Evolutionary conservation across 1,140 invertebrate species (phyloP), one percentile per base, ranked within the genome.

Genomic region (Saccostrea echinata): DNA sequence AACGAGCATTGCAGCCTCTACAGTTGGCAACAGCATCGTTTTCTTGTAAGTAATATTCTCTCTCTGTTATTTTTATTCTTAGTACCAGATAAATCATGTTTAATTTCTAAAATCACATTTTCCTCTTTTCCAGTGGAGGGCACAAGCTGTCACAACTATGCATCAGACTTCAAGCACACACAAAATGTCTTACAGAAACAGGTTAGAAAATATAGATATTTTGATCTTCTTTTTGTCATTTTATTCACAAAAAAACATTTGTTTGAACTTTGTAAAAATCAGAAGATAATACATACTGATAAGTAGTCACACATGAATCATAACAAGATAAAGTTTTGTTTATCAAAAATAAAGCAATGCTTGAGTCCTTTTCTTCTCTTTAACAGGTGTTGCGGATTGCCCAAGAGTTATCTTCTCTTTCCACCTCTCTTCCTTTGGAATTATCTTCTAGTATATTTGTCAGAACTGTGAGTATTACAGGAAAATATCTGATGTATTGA

Each of bases 361-460:
- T 43, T 43, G 6, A 43, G 35, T 43, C 6, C 35, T 43, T 43
- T 43, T 1, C 35, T 80, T 84, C 11, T 84, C 16, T 30, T 43
- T 11, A 13, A 1, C 52, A 89, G 85, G 84, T 86, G n/a, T 85
- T 91, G 27, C 64, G 85, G 82, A 89, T 86, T 84, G 86, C 83
- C 27, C 85, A 91, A 33, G 85, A 89, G 61, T 64, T 90, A 43
- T 86, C 88, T n/a, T 88, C 90, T 53, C 55, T 88, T 21, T 89
- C 88, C 18, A 84, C 90, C 8, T 86, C 88, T 68, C 64, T 91
- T 57, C 88, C 86, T 12, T 53, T 89, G 12, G 85, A 89, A 82
- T 57, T 89, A 24, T 89, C 86, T 27, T 91, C 88, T 55, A 88
- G 86, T 61, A 88, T 89, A 88, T 89, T 86, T 89, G 86, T 89